Evolutionary conservation across 1,140 invertebrate genomes (phyloP), one percentile per base, ranked within the genome.

Genomic region (Lepidurus couesii): DNA sequence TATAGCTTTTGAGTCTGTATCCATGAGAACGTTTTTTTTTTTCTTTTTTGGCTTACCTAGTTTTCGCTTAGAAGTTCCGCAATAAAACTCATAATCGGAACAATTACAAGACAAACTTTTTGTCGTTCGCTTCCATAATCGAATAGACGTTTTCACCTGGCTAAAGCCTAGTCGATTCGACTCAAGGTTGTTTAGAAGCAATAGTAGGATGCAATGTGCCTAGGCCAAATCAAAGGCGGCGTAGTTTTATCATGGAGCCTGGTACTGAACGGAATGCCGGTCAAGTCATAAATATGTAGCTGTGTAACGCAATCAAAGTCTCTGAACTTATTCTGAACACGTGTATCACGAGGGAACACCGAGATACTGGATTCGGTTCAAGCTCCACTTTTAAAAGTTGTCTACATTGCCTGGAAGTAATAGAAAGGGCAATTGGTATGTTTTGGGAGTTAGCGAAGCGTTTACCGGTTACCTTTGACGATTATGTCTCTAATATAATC

Each of bases 401-500:
- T 84, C 82, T 13, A 84, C 82, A 81, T 84, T 85, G 47, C 83
- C 85, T 85, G 77, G 7, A 80, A 77, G 78, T 79, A 76, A 45
- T 44, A 44, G 0, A 34, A 24, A 42, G 3, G 21, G 10, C 34
- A 34, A 9, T 78, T 10, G 16, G 2, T 9, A 5, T 34, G 2
- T 8, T 16, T 42, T 5, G n/a, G 74, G 4, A 9, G 34, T 11
- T 73, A 34, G 3, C 34, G 34, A 34, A 34, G n/a, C 44, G 21
- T 34, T 24, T 77, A 21, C 26, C 83, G 83, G 86, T 87, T 84
- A 79, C 83, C 81, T 34, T 87, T 83, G 21, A 94, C 92, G 81
- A 92, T 92, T 3, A 88, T 83, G 44, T 92, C 88, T 2, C 81
- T 84, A 10, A 92, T 86, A 81, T 87, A 92, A 0, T 88, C 83